Evolutionary conservation across 2,113 vertebrate genomes (phyloP), one percentile per base, ranked within the genome.

Genomic region (Azemiops feae): DNA sequence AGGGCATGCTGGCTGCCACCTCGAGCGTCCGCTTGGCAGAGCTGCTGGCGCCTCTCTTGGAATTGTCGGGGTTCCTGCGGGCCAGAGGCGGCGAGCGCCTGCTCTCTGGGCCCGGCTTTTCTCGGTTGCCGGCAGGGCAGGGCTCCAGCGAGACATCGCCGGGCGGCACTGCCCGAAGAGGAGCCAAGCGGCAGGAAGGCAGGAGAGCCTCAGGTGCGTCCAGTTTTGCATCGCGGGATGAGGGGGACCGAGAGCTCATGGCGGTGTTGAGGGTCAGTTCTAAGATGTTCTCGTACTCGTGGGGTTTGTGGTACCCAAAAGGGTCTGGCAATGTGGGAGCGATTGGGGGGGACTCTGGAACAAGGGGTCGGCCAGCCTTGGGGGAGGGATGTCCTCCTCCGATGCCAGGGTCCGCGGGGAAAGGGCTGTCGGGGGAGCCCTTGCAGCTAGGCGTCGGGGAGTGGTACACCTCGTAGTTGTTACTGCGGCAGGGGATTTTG

Each of bases 401-500:
- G 34, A 85, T 64, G 90, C 53, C 94, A 88, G 1, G 53, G 12
- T 97, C 96, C 0, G 94, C 93, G n/a, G 96, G 95, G 45, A 96
- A 89, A 22, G 96, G 96, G 34, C 95, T 96, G 55, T 95, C 96
- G 0, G 93, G 95, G 57, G 97, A 95, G 27, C 94, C 96, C 85
- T 98, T 98, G 87, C 98, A 97, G 0, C 97, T 95, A 93, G 98
- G 97, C 6, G 98, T 98, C 0, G 98, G 98, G 0, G 98, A 99
- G 93, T 98, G 98, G 96, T 98, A 98, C 14, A 98, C 98, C 55
- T 99, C 98, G 16, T 98, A 98, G 94, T 98, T 98, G 95, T 98
- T 98, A 91, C 98, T 98, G 58, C 99, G 98, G 64, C 99, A 99
- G 16, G 99, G 99, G 93, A 99, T 99, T 95, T 98, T 97, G 92